These are phyloP conservation scores for Callimorpha dominula DNA, from an alignment of 2,888 invertebrate genomes.

Conservation along the genomic window DNA sequence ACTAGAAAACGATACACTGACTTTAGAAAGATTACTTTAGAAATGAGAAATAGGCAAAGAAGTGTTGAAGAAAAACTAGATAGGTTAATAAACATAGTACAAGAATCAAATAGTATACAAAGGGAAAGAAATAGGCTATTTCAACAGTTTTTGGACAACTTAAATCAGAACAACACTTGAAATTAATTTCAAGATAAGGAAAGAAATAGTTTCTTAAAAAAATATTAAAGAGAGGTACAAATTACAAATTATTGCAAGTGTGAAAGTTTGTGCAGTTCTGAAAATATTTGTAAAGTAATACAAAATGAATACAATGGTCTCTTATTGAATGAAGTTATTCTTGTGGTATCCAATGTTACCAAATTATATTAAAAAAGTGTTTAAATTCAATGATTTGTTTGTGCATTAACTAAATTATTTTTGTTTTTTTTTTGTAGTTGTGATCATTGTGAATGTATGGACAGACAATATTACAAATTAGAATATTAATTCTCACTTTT, in stretches of 20 bases:
- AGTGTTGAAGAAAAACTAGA: constrained; percentile 81
- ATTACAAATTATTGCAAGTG: not conserved
- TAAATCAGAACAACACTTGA: constrained; percentile 62
- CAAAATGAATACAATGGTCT: too few species aligned
- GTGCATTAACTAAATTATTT: not conserved
- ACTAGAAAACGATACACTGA: constrained; percentile 71
- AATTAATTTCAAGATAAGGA: not conserved
- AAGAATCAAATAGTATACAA: constrained; percentile 82
- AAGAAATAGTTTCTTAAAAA: not conserved
- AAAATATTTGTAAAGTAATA: too few species aligned
- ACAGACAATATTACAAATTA: not conserved
- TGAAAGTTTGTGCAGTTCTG: too few species aligned
- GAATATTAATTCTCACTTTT: not conserved
- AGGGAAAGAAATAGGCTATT: constrained; percentile 78
- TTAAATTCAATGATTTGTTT: not conserved
- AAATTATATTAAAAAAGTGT: not conserved
- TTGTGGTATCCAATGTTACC: too few species aligned
- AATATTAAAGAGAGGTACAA: not conserved
- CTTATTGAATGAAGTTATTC: too few species aligned
- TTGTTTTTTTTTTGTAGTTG: not conserved
- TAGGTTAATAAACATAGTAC: constrained; percentile 79
- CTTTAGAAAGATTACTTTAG: constrained; percentile 74
- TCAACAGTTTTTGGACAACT: constrained; percentile 74
- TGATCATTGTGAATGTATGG: not conserved
- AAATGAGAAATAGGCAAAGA: constrained; percentile 78